phyloP scores from a whole-genome alignment of 2,888 invertebrate species.

The Homarus gammarus region DNA sequence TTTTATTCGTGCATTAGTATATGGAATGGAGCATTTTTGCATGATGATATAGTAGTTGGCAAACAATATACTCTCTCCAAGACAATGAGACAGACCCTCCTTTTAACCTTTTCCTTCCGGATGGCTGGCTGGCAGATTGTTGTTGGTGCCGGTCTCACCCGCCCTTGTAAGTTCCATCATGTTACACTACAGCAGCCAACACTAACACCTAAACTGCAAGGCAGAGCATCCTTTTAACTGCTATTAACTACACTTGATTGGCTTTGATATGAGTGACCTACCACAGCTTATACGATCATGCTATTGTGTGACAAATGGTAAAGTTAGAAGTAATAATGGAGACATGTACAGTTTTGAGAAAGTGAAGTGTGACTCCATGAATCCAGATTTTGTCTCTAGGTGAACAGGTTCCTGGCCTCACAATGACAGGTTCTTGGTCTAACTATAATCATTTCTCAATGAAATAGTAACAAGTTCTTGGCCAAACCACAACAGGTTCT shows the following conservation, averaged over 20 bases:
- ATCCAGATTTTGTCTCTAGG: too few relatives aligned
- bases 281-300: not conserved
- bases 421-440: too few relatives aligned
- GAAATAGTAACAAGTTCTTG: too few relatives aligned
- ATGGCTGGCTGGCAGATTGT: slow-evolving; percentile 41
- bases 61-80: slow-evolving; percentile 9
- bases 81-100: slow-evolving; percentile 33
- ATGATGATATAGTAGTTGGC: slow-evolving; percentile 16
- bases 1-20: not conserved
- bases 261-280: not conserved
- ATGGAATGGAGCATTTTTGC: slow-evolving; percentile 2
- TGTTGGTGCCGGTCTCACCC: slow-evolving; percentile 41
- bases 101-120: slow-evolving; percentile 31
- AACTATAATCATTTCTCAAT: too few relatives aligned
- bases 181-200: slow-evolving; percentile 47
- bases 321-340: too few relatives aligned
- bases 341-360: too few relatives aligned
- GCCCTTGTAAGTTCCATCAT: slow-evolving; percentile 45
- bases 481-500: too few relatives aligned
- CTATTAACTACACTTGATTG: not conserved
- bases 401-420: too few relatives aligned
- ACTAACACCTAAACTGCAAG: slow-evolving; percentile 39
- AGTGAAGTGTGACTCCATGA: too few relatives aligned
- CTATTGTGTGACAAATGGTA: too few relatives aligned
- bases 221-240: too few relatives aligned